These are phyloP conservation scores for Notarius quadriscutis DNA, from an alignment of 2,113 vertebrate species.

Conservation along the genomic window DNA sequence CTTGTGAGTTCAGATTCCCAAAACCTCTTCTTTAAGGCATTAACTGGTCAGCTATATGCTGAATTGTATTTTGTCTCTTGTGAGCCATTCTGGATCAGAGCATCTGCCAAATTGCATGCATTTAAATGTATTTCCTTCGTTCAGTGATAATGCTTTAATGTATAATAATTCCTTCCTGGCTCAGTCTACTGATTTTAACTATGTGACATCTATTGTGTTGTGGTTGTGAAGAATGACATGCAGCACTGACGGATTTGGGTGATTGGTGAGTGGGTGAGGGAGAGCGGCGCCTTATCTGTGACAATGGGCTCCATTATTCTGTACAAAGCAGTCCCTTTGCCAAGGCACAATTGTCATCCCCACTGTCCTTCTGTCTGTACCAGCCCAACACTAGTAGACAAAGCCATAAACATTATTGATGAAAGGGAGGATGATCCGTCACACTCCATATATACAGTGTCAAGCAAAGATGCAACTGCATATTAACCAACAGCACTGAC, in stretches of 20 bases:
- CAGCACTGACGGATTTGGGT: constrained; percentile 32
- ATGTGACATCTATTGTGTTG: constrained; percentile 42
- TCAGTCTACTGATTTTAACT: neutral
- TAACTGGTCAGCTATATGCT: neutral
- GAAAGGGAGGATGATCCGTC: constrained; percentile 32
- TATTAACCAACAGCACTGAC: constrained; percentile 27
- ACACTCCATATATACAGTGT: constrained; percentile 25
- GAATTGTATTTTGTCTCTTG: neutral
- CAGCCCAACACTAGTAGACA: constrained; percentile 38
- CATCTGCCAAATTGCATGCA: neutral
- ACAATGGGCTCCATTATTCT: constrained; percentile 50
- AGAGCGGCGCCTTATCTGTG: neutral
- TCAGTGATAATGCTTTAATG: neutral
- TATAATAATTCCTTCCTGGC: neutral
- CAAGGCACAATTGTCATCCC: constrained; percentile 35
- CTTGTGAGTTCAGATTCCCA: neutral
- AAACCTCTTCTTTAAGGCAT: neutral
- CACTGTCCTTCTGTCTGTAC: constrained; percentile 36
- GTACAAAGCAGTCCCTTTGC: constrained; percentile 38
- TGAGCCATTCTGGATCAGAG: neutral
- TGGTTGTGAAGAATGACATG: constrained; percentile 36
- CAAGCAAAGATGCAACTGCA: constrained; percentile 29
- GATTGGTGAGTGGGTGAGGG: constrained; percentile 36
- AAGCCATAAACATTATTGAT: constrained; percentile 43
- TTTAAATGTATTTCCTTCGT: neutral